Evolutionary conservation across 2,888 invertebrate species (phyloP).

Genomic region (Drosophila setosimentum): DNA sequence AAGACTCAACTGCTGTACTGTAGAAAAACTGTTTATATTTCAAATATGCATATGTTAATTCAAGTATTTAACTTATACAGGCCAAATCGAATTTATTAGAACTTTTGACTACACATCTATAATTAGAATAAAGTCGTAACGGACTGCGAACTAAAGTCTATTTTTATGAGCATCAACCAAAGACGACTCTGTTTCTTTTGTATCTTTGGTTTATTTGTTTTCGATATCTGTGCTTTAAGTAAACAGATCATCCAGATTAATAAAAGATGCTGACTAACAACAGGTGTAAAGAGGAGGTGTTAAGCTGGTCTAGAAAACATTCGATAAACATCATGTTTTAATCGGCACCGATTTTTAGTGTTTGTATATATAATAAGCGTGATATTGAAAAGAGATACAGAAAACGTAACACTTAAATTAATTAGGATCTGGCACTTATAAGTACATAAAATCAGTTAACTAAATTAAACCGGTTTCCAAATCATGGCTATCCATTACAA

Average conservation of each 20-base stretch:
- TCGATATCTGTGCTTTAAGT: not conserved
- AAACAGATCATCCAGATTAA: not conserved
- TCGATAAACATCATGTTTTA: not conserved
- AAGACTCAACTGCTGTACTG: not conserved
- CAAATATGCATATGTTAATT: not conserved
- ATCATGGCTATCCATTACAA: not conserved
- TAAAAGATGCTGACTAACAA: not conserved
- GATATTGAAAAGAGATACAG: not conserved
- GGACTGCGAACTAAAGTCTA: not conserved
- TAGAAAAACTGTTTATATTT: not conserved
- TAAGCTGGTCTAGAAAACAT: not conserved
- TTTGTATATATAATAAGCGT: not conserved
- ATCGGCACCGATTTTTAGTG: not conserved
- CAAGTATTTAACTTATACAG: fast-evolving
- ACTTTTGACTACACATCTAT: not conserved
- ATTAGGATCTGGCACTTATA: not conserved
- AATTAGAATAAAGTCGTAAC: not conserved
- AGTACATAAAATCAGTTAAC: not conserved
- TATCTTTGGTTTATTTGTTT: not conserved
- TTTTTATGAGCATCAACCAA: not conserved
- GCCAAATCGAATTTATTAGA: not conserved
- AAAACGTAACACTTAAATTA: not conserved
- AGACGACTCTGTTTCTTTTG: not conserved
- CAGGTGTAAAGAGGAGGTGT: not conserved
- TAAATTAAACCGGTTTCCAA: conserved; percentile 9